Evolutionary conservation across 1,140 invertebrate genomes (phyloP).

Genomic region (Parasteatoda tepidariorum): DNA sequence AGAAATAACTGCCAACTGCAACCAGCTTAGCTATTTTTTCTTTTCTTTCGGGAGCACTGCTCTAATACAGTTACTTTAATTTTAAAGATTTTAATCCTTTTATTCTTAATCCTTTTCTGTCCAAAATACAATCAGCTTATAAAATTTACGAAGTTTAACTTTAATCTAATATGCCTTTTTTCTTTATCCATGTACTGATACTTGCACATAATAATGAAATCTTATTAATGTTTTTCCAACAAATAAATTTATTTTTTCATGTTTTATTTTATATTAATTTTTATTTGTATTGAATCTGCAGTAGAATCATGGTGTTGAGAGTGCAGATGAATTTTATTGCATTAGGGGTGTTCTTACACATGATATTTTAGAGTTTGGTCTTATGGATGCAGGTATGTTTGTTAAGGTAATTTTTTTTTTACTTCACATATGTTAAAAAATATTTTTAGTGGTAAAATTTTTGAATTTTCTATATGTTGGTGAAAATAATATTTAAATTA

Average conservation of each 20-base stretch:
- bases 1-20: too few relatives aligned
- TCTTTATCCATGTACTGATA: background rate
- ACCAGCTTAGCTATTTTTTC: too few relatives aligned
- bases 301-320: slow-evolving; percentile 85
- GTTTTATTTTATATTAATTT: background rate
- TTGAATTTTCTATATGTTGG: too few relatives aligned
- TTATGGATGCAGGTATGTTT: slow-evolving; percentile 85
- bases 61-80: too few relatives aligned
- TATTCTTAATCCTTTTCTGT: too few relatives aligned
- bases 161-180: background rate
- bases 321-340: slow-evolving; percentile 96
- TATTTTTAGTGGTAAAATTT: too few relatives aligned
- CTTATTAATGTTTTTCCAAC: background rate
- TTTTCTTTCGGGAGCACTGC: too few relatives aligned
- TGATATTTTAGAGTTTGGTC: slow-evolving; percentile 85
- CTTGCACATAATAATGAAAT: background rate
- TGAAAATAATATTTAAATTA: background rate
- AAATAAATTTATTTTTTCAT: background rate
- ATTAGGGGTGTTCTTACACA: slow-evolving; percentile 93
- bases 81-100: slow-evolving; percentile 15
- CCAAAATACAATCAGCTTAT: too few relatives aligned
- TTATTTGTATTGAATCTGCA: slow-evolving; percentile 67
- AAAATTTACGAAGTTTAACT: too few relatives aligned
- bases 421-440: too few relatives aligned
- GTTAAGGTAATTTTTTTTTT: slow-evolving; percentile 82